Evolutionary conservation across 2,797 vertebrate species (phyloP).

Genomic region (Acrossocheilus fasciatus): DNA sequence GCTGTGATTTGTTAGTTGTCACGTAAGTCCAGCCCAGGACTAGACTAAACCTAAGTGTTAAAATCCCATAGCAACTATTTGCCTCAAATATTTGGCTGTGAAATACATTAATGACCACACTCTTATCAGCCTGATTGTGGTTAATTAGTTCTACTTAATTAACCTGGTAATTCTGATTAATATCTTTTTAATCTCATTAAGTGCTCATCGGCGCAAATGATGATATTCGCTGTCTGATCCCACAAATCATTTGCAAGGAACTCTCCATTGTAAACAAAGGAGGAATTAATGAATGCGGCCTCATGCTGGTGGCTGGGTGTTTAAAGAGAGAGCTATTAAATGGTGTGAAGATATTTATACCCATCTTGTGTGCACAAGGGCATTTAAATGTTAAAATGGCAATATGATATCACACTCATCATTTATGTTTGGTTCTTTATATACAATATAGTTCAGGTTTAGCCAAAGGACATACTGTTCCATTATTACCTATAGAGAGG

Average conservation of each 20-base stretch:
- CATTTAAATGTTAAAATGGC: constrained; percentile 10
- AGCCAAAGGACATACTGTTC: constrained; percentile 18
- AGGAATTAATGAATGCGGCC: constrained; percentile 29
- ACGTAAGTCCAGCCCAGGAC: constrained; percentile 36
- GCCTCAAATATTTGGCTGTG: constrained; percentile 48
- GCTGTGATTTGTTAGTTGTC: constrained; percentile 31
- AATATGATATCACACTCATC: neutral
- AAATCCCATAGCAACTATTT: constrained; percentile 61
- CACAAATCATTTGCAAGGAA: constrained; percentile 33
- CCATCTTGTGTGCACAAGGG: neutral
- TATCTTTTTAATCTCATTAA: constrained; percentile 61
- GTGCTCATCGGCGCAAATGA: constrained; percentile 21
- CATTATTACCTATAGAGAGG: neutral
- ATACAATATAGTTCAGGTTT: neutral
- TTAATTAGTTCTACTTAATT: constrained; percentile 62
- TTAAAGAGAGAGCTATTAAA: neutral
- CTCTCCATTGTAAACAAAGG: constrained; percentile 36
- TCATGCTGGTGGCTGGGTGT: constrained; percentile 14
- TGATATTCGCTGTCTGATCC: constrained; percentile 35
- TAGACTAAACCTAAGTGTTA: constrained; percentile 52
- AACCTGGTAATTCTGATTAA: constrained; percentile 58
- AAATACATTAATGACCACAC: constrained; percentile 32
- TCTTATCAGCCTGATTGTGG: constrained; percentile 57
- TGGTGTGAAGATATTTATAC: constrained; percentile 30
- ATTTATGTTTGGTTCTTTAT: neutral